Evolutionary conservation across 2,797 vertebrate genomes (phyloP), one percentile per base, ranked within the genome.

Genomic region (Muscicapa striata): DNA sequence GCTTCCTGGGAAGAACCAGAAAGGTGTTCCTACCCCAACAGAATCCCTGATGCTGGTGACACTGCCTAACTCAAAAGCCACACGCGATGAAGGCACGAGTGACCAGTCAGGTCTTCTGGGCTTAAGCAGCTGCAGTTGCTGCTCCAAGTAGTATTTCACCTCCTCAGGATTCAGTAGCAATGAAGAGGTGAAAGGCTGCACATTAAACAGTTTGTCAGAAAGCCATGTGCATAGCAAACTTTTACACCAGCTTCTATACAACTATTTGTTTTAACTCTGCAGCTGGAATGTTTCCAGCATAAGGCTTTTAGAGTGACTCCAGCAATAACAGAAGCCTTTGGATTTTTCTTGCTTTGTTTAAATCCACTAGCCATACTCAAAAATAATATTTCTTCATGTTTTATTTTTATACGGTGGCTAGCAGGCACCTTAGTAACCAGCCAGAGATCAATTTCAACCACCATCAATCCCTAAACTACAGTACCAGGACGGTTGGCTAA

Each of bases 301-400:
- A 98, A 98, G 98, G 98, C 98, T 98, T 98, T 96, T 97, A 97
- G 97, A 97, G 97, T 97, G 98, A 98, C 97, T 98, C 98, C 98
- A 98, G 97, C 97, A 97, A 97, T 95, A 97, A 98, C 93, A 97
- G 97, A 97, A 97, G 95, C 94, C 96, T 96, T 97, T 96, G 95
- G 96, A 96, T 97, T 96, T 95, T 95, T 97, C 96, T 97, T 88
- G 91, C 96, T 97, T 96, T 96, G 94, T 96, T 97, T 97, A 96
- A 98, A 98, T 98, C 97, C 98, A 98, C 98, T 98, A 98, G 98
- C 98, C 98, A 97, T 98, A 97, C 98, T 98, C 97, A 97, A 98
- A 98, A 98, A 94, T 93, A 96, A 68, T 97, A 97, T 97, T 97
- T 98, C 97, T 97, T 97, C 98, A 97, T 96, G 96, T 95, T 98